Evolutionary conservation across 1,140 invertebrate species (phyloP), one percentile per base, ranked within the genome.

Genomic region (Drosophila persimilis): DNA sequence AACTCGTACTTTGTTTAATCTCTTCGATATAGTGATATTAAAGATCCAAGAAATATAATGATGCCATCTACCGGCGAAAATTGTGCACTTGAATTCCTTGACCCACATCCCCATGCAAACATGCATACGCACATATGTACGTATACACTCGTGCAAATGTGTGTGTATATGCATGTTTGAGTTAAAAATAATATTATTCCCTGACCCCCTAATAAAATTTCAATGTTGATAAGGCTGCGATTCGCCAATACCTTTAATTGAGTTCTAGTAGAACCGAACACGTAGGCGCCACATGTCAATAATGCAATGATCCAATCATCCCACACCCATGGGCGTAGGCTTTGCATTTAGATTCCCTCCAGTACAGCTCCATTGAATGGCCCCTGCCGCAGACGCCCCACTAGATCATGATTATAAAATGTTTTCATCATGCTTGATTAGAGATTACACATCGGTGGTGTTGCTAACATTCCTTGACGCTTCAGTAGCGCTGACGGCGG

Each of bases 51-150:
- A 35, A 11, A 11, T 35, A 35, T 9, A 35, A 35, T 41, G 24
- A 72, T 58, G 58, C 58, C 59, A 73, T 62, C 70, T 73, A 73
- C 70, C 70, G 69, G 72, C 54, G 59, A 74, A 41, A 43, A 54
- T 56, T 63, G 20, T 69, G 71, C 62, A 35, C 31, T 35, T 35
- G 31, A 74, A 74, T 59, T 58, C 65, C 52, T 55, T 73, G 70
- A 73, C 70, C 71, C 66, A 74, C 55, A 74, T 73, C 60, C 66
- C 65, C 61, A 74, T 73, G 15, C 31, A 41, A 48, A 31, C 29
- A 31, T 24, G 39, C 20, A 50, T 47, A 54, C 20, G 24, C 22
- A 54, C 29, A 31, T 11, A 31, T 15, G 46, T 39, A 31, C 26
- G 46, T 39, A 35, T 46, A 11, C 43, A 31, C n/a, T 48, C 11